Evolutionary conservation across 2,888 invertebrate species (phyloP).

Genomic region (Scaptomyza polygonia): DNA sequence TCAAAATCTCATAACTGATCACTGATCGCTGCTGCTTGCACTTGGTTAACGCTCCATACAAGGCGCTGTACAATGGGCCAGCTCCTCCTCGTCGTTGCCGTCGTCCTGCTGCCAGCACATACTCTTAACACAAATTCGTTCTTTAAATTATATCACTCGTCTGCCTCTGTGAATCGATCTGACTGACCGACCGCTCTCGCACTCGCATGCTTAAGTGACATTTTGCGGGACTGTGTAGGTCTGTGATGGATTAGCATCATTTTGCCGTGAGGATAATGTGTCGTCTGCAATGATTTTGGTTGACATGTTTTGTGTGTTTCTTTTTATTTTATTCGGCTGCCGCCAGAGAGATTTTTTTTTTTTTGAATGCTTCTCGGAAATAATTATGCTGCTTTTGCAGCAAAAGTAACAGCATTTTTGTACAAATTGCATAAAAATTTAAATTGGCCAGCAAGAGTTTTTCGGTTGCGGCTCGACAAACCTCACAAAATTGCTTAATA

Average conservation of each 20-base stretch:
- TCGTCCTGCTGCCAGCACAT: conserved; percentile 14
- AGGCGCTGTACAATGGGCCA: conserved; percentile 47
- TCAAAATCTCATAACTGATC: conserved; percentile 78
- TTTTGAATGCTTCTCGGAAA: conserved; percentile 78
- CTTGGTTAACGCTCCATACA: conserved; percentile 67
- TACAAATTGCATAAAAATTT: conserved; percentile 82
- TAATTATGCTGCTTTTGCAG: conserved; percentile 82
- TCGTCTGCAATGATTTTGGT: conserved; percentile 81
- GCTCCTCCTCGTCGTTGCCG: background rate
- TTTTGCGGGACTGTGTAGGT: conserved; percentile 65
- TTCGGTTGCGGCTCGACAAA: conserved; percentile 37
- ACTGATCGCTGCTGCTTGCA: conserved; percentile 58
- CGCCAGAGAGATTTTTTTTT: conserved; percentile 8
- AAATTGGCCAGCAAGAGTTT: conserved; percentile 65
- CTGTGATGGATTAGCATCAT: conserved; percentile 84
- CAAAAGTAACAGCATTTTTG: conserved; percentile 82
- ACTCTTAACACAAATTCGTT: conserved; percentile 35
- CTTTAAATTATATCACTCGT: conserved; percentile 59
- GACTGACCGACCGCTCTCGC: conserved; percentile 41
- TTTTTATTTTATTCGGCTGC: conserved; percentile 32
- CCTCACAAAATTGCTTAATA: conserved; percentile 76
- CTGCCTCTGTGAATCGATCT: conserved; percentile 35
- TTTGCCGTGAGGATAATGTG: conserved; percentile 81
- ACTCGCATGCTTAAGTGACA: conserved; percentile 77
- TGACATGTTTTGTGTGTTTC: conserved; percentile 60